Evolutionary conservation across 2,888 invertebrate genomes (phyloP), one percentile per base, ranked within the genome.

Genomic region (Nebria brevicollis): DNA sequence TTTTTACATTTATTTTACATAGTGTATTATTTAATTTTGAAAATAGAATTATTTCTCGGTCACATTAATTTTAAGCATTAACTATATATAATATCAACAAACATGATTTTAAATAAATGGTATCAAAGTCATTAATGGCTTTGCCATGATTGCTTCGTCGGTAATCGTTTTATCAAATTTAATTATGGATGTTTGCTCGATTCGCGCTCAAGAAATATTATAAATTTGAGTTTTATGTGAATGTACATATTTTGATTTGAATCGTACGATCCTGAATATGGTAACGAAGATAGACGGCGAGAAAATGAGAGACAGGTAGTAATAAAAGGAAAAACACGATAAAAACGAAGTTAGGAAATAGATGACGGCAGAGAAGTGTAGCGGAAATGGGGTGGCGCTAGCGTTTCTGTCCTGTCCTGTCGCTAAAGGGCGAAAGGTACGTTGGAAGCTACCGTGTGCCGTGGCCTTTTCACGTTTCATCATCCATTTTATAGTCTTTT

Each of bases 341-440:
- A 72, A 77, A 77, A 79, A 79, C 75, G 75, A 79, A 79, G 75
- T 79, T 79, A 79, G 79, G 79, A 79, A 79, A 79, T 79, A 79
- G 79, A 79, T 75, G 79, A 66, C 66, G 68, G 74, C 64, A 79
- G 64, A 79, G 64, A 79, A 79, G 75, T 79, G 79, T 75, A 79
- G 66, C 43, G 75, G 79, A 79, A 79, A 79, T 79, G 41, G 70
- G 68, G 41, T 66, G 75, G 43, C 15, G 65, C 65, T 74, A 42
- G 66, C 74, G 75, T 11, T 13, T 6, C 54, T 54, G 54, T 43
- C 10, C 43, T 43, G 43, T 7, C 7, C 54, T 54, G 54, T 54
- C 54, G 54, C 54, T 54, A 54, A 54, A 54, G 13, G 54, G 54
- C 54, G 8, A 54, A 8, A 54, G 54, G 54, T 54, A 11, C 54